Base-by-base conservation (phyloP, 2,797 vertebrate genomes). In the Aulostomus chinensis region DNA sequence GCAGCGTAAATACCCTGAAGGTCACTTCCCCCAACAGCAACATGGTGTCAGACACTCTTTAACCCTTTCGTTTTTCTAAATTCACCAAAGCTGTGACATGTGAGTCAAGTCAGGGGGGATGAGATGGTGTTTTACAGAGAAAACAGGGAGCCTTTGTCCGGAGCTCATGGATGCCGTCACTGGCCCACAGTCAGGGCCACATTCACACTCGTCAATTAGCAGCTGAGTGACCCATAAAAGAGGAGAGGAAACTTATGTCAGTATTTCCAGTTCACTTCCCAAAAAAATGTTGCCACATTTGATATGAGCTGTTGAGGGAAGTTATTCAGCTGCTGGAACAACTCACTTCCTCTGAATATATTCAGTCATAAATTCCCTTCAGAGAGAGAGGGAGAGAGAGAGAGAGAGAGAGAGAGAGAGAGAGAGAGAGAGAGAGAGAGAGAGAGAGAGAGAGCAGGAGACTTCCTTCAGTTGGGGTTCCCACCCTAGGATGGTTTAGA, bases 291-390 rank as follows among this genome's bases (percentile, higher is more conserved):
- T 52, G 24, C 43, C 37, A 29, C 34, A 56, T 18, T 46, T 46
- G 29, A 30, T 30, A 12, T 54, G 68, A 79, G 57, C 25, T 41
- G 58, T 71, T 16, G 12, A 61, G 52, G 78, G 86, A 90, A 89
- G 86, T 87, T 52, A 64, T 78, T 77, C 81, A 80, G 77, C 74
- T 80, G 83, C 60, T 74, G 72, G 73, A 85, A 80, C 42, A 60
- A 68, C 64, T 63, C 52, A 83, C 86, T 90, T 90, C 89, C 88
- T 88, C 75, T 81, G 58, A 81, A 63, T 37, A 50, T 39, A 50
- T 59, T 51, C 60, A 75, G 59, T 62, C 60, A 79, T 81, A 58
- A 75, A 53, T 66, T 68, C 48, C 49, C 45, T 68, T 68, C 54
- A 16, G 21, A 32, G 13, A 22, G 28, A 13, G 35, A 48, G 14